Conservation (phyloP, 2,797 vertebrate genomes). For the Pantherophis alleghaniensis region DNA sequence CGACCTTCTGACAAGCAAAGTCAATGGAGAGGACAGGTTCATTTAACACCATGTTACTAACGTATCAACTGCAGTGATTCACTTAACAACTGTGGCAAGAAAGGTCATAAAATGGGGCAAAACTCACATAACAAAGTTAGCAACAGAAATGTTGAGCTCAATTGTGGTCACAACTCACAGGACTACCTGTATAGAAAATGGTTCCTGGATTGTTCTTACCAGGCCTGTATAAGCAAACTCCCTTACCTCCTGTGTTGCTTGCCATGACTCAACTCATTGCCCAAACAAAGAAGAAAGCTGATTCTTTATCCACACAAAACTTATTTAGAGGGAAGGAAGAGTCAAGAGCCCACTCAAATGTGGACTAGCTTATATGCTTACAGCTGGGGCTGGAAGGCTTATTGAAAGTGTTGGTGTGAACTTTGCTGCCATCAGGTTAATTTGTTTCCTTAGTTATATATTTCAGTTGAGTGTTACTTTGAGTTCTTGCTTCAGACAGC, state of each 20-base stretch:
- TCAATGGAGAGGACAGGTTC: no score
- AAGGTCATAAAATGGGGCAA: no score
- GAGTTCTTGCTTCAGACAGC: not conserved
- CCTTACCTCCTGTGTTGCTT: not conserved
- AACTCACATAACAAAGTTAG: no score
- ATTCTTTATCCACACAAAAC: not conserved
- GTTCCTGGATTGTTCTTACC: no score
- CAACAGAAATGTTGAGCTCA: no score
- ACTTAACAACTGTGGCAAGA: no score
- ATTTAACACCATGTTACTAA: no score
- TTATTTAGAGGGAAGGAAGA: not conserved
- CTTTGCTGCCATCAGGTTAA: not conserved
- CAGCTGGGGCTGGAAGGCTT: not conserved
- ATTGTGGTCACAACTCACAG: no score
- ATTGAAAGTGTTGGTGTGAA: not conserved
- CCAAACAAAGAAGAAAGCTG: not conserved
- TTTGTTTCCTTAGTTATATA: not conserved
- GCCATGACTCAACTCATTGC: not conserved
- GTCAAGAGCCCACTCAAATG: not conserved
- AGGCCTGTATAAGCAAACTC: no score
- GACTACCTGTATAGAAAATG: no score
- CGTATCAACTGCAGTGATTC: no score
- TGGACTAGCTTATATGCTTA: not conserved
- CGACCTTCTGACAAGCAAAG: no score
- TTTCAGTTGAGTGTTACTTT: not conserved